Percentiles rank a stretch among this genome's conserved stretches.
Evolutionary conservation across 2,888 invertebrate genomes (phyloP).

Genomic region (Conchocele bisecta): DNA sequence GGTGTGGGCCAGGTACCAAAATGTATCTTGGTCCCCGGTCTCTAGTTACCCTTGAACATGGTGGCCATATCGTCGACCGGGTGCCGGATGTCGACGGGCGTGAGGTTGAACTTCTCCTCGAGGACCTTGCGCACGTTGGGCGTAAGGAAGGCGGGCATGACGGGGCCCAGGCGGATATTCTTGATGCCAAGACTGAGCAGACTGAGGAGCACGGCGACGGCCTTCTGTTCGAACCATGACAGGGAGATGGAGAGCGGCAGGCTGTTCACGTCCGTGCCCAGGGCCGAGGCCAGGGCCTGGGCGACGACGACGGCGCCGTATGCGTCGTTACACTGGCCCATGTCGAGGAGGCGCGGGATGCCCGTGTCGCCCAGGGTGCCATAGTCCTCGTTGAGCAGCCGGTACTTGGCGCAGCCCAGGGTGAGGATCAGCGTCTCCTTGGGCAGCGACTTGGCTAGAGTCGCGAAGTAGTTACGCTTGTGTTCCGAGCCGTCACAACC

Average conservation of each 20-base stretch:
- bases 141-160: constrained; percentile 71
- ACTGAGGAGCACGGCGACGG: constrained; percentile 68
- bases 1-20: no score
- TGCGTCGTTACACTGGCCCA: constrained; percentile 71
- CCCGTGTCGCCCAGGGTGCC: constrained; percentile 67
- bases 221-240: constrained; percentile 74
- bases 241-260: constrained; percentile 67
- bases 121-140: constrained; percentile 61
- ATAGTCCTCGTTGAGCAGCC: constrained; percentile 62
- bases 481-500: constrained; percentile 74
- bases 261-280: constrained; percentile 69
- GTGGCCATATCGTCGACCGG: constrained; percentile 59
- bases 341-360: constrained; percentile 70
- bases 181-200: constrained; percentile 69
- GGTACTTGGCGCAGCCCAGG: constrained; percentile 73
- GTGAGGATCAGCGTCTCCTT: constrained; percentile 70
- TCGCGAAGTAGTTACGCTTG: constrained; percentile 69
- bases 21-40: no score
- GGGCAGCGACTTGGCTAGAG: constrained; percentile 62
- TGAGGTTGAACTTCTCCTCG: constrained; percentile 61
- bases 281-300: constrained; percentile 63
- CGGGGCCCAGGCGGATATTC: constrained; percentile 68
- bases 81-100: constrained; percentile 61
- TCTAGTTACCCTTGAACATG: no score
- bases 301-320: constrained; percentile 70